Base-by-base conservation (phyloP, 1,140 invertebrate species). In the Caenorhabditis remanei region DNA sequence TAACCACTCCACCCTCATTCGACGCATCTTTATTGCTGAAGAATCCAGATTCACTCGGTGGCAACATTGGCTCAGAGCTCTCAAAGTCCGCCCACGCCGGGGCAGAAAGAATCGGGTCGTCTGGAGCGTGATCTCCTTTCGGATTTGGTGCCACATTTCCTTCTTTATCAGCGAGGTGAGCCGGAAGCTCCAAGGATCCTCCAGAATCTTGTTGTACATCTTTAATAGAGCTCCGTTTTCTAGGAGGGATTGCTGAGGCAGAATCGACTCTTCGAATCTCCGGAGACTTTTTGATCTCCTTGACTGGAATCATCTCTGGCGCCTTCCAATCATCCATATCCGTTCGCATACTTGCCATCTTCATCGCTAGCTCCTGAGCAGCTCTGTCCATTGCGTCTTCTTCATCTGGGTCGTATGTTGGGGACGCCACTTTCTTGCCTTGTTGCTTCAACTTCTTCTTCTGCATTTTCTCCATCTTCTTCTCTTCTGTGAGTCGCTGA, bases 351-450 rank as follows among this genome's bases (percentile, higher is more conserved):
- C 84, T 88, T 0, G 91, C 90, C 61, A 92, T 90, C 75, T 92
- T 92, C 48, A 85, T 87, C 2, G 88, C 91, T 32, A 92, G 88
- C 46, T 91, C 91, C 58, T 90, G 88, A 13, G 91, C 91, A 11
- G 84, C 85, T 82, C 85, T 87, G 43, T 93, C 92, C 88, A 92
- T 87, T 48, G 91, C 91, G 46, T 90, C 87, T 63, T 92, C 91
- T 19, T 90, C 88, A 55, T 90, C 86, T 19, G 92, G 91, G 79
- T 92, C 90, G 48, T 87, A 89, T n/a, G 86, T 85, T 40, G 89
- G 89, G 11, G 87, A 88, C 14, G 79, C 87, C 19, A 75, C 67
- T 75, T 88, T 88, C 50, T 88, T 88, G 5, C 87, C 86, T 82
- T 83, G 53, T 63, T 84, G 86, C 86, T 91, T 87, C 83, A 85